Evolutionary conservation across 2,113 vertebrate genomes (phyloP).

Genomic region (Brachypodius melanocephalos): DNA sequence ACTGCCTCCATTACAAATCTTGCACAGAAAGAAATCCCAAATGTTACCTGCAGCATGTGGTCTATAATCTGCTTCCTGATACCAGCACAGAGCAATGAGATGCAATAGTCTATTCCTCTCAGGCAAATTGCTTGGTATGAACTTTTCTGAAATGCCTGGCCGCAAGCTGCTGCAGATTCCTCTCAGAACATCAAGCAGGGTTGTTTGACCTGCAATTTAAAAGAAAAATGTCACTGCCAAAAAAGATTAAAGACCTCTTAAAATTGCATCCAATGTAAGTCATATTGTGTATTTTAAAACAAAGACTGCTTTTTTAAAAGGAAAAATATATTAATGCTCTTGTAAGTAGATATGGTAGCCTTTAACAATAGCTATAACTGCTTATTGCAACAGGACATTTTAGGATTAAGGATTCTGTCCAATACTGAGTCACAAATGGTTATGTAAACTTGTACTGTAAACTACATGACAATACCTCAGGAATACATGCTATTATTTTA

Average conservation of each 20-base stretch:
- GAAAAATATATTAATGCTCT: neutral
- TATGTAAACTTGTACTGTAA: neutral
- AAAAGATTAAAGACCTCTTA: neutral
- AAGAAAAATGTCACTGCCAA: neutral
- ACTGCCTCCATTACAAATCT: neutral
- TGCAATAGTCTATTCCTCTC: conserved; percentile 11
- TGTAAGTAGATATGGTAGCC: neutral
- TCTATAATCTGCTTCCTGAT: conserved; percentile 42
- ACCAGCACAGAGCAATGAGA: conserved; percentile 58
- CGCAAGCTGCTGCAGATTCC: conserved; percentile 9
- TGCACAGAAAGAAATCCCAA: neutral
- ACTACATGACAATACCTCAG: neutral
- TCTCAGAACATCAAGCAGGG: neutral
- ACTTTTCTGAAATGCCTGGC: conserved; percentile 22
- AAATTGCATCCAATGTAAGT: neutral
- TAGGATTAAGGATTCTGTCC: neutral
- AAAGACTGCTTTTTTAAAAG: neutral
- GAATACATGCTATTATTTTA: neutral
- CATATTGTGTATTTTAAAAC: neutral
- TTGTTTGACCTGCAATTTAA: conserved; percentile 15
- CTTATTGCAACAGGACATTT: neutral
- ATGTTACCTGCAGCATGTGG: conserved; percentile 22
- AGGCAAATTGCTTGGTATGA: conserved; percentile 17
- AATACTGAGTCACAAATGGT: neutral
- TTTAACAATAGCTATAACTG: neutral